These are phyloP conservation scores for Spheniscus humboldti DNA, from an alignment of 2,797 vertebrate genomes.

Conservation along the genomic window DNA sequence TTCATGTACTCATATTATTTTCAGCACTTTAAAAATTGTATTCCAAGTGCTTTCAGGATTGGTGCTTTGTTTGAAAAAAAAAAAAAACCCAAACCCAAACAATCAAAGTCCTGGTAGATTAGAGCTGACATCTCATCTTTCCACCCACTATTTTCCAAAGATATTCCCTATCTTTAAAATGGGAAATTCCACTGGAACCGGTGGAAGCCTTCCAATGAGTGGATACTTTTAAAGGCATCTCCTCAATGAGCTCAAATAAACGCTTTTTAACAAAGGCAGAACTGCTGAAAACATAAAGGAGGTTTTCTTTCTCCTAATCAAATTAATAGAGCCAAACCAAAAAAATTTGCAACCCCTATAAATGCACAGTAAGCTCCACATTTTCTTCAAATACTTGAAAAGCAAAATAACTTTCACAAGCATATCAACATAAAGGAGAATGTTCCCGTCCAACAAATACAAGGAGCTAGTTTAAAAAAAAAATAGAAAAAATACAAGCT, in stretches of 20 bases:
- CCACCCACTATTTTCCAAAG: not conserved
- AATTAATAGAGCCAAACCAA: not conserved
- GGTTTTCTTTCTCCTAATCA: not conserved
- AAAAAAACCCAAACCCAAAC: not conserved
- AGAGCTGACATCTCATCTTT: not conserved
- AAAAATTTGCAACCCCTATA: not conserved
- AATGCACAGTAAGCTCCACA: not conserved
- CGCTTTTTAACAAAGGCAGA: accelerated
- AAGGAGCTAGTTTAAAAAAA: not conserved
- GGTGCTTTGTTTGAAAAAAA: not conserved
- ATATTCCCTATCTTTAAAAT: not conserved
- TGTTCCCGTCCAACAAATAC: not conserved
- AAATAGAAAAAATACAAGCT: not conserved
- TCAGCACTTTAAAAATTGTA: not conserved
- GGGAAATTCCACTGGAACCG: not conserved
- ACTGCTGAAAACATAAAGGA: not conserved
- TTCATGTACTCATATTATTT: not conserved
- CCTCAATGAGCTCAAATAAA: not conserved
- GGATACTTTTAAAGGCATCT: not conserved
- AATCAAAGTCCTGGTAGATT: not conserved
- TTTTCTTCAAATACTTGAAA: not conserved
- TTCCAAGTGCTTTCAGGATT: not conserved
- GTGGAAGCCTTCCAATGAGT: not conserved
- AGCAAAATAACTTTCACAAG: not conserved
- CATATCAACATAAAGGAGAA: not conserved